Base-by-base conservation (phyloP, 2,797 vertebrate species). In the Halcyon badia region DNA sequence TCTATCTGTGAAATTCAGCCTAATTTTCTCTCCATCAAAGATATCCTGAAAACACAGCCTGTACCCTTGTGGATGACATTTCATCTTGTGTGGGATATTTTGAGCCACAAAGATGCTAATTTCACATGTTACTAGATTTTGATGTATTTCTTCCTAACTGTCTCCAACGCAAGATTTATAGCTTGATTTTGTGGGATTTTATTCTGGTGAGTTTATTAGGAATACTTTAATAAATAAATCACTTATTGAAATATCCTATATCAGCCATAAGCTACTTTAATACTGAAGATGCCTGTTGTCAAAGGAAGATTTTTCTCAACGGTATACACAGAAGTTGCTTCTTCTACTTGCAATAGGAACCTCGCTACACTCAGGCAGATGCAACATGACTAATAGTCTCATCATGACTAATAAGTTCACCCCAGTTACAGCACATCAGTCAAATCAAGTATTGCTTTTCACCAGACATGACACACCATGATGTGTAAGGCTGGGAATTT, bases 401-500 rank as follows among this genome's bases (percentile, higher is more conserved):
- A 19, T 17, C 83, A 49, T 96, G 94, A 96, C 81, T 96, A 94
- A 95, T 85, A 83, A 90, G 64, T 92, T 95, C 92, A 94, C 65
- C 89, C 83, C 90, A 79, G 93, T 75, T 95, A 75, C 83, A 95
- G 91, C 68, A 68, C 92, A 96, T 96, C 89, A 95, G 90, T 96
- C 96, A 96, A 89, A 84, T 35, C 93, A 85, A 92, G 82, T 57
- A 76, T 72, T 93, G 87, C 90, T 78, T 91, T 94, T 86, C 79
- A 71, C 93, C 96, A 97, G 96, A 97, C 95, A 58, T 96, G 96
- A 97, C 93, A 95, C 95, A 95, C 94, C 93, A 85, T 97, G 95
- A 97, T 89, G 78, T 92, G 90, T 33, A 93, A 97, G 93, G 92
- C 95, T 96, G 92, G 94, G 92, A 96, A 97, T 97, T 97, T 83